phyloP scores from a whole-genome alignment of 2,797 vertebrate species.

The Halcyon smyrnensis region DNA sequence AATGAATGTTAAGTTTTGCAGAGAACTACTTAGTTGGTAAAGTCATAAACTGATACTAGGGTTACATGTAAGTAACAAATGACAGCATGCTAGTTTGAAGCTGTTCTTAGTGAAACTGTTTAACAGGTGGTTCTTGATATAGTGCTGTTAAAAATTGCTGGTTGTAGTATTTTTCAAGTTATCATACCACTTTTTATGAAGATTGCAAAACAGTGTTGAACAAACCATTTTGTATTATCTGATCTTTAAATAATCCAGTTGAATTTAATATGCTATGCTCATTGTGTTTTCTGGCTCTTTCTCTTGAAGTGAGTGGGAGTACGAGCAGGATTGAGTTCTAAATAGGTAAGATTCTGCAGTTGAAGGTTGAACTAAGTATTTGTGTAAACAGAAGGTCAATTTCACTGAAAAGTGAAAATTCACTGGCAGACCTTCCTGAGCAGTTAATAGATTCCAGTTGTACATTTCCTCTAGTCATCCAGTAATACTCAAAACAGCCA shows the following conservation, averaged over 20 bases:
- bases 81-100: background rate
- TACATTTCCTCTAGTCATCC: background rate
- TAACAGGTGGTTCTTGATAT: background rate
- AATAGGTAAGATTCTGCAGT: background rate
- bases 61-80: background rate
- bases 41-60: background rate
- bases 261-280: background rate
- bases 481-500: background rate
- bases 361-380: background rate
- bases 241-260: background rate
- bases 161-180: background rate
- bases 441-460: background rate
- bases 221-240: background rate
- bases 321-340: background rate
- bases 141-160: background rate
- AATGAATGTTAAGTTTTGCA: background rate
- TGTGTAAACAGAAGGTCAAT: background rate
- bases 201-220: background rate
- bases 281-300: background rate
- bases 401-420: background rate
- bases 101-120: background rate
- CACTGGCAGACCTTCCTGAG: background rate
- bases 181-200: background rate
- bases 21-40: background rate
- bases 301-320: background rate